Percentiles rank a stretch among this genome's conserved stretches.
These are phyloP conservation scores for Aspidoscelis tigris DNA, from an alignment of 2,113 vertebrate species.

Conservation along the genomic window DNA sequence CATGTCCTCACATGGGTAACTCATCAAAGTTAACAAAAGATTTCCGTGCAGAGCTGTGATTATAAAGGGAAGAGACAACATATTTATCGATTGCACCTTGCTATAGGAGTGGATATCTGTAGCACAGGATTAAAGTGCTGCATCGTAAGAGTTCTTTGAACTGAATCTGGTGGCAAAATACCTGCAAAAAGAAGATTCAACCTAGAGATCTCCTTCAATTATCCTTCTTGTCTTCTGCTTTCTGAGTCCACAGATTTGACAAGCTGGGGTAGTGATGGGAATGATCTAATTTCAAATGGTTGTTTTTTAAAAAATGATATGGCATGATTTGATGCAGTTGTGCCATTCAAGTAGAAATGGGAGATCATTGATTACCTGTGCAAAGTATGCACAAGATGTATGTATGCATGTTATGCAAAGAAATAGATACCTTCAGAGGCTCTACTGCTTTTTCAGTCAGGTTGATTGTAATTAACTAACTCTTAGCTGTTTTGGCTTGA, in stretches of 20 bases:
- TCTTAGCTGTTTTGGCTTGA: constrained; percentile 72
- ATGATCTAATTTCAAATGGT: neutral
- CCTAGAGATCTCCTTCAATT: too few species aligned
- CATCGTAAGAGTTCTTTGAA: too few species aligned
- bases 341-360: neutral
- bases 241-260: neutral
- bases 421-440: constrained; percentile 14
- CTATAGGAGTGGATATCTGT: too few species aligned
- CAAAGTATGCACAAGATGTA: neutral
- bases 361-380: neutral
- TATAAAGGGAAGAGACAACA: too few species aligned
- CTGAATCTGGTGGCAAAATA: too few species aligned
- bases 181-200: too few species aligned
- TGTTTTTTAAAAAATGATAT: neutral
- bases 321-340: neutral
- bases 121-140: too few species aligned
- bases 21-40: too few species aligned
- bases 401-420: neutral
- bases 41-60: too few species aligned
- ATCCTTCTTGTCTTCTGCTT: too few species aligned
- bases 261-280: neutral
- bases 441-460: constrained; percentile 71
- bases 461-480: constrained; percentile 75
- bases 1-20: too few species aligned
- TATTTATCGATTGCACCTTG: too few species aligned